A percentile compares a stretch with the other conserved stretches of the same genome.
These are phyloP conservation scores for Loxodonta africana DNA, from an alignment of 2,113 vertebrate genomes.

Conservation along the genomic window DNA sequence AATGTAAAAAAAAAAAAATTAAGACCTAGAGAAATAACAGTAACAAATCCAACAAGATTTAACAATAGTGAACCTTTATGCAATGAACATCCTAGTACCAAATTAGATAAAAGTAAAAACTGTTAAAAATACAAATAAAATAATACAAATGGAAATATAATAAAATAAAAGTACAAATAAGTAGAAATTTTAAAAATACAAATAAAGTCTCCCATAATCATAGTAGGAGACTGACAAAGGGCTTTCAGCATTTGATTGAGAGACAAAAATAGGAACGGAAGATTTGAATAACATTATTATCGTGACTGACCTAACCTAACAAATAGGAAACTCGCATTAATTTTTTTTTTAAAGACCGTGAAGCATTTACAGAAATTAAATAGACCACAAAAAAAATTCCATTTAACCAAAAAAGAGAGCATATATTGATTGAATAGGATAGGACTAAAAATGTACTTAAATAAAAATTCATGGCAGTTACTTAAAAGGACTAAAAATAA, in stretches of 20 bases:
- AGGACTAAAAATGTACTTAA: slow-evolving; percentile 1
- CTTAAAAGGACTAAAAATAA: slow-evolving; percentile 23
- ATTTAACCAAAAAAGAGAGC: neutral
- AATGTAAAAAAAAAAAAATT: slow-evolving; percentile 62
- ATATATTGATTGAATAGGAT: neutral
- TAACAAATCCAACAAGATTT: slow-evolving; percentile 11
- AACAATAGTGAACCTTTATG: neutral
- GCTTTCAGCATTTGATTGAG: slow-evolving; percentile 37
- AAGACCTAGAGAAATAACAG: neutral
- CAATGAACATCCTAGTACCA: neutral
- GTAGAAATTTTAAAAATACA: neutral
- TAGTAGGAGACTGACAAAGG: slow-evolving; percentile 49
- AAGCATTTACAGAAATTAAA: slow-evolving; percentile 38
- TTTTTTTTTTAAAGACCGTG: slow-evolving; percentile 7
- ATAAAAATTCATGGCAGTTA: neutral
- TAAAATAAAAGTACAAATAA: slow-evolving; percentile 5
- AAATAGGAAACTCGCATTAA: neutral
- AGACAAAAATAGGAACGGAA: slow-evolving; percentile 39
- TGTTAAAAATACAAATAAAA: slow-evolving; percentile 44
- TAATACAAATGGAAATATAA: neutral
- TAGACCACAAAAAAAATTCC: slow-evolving; percentile 5
- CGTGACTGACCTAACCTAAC: neutral
- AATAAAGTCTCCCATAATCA: slow-evolving; percentile 26
- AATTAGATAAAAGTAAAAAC: slow-evolving; percentile 33
- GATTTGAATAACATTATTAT: slow-evolving; percentile 20